Evolutionary conservation across 2,113 vertebrate species (phyloP).

Genomic region (Columba livia): DNA sequence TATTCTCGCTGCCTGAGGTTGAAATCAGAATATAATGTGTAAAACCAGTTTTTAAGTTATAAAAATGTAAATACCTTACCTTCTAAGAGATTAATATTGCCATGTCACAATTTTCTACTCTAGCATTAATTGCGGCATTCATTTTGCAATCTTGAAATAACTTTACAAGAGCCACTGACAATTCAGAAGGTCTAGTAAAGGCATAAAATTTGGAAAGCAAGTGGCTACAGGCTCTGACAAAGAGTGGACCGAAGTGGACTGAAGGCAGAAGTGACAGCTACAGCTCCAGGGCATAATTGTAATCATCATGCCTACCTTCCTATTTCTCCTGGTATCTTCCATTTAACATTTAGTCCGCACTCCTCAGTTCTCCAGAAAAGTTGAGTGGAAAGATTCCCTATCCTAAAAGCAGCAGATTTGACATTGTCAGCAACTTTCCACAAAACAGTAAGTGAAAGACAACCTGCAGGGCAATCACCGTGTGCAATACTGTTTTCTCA

Average conservation of each 20-base stretch:
- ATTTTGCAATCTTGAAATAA: neutral
- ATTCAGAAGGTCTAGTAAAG: neutral
- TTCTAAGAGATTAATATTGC: neutral
- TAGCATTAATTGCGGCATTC: neutral
- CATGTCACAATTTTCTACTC: neutral
- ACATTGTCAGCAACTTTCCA: neutral
- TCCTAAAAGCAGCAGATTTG: neutral
- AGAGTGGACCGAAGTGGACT: neutral
- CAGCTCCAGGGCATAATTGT: neutral
- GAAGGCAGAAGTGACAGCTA: neutral
- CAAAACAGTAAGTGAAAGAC: neutral
- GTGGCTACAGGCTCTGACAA: neutral
- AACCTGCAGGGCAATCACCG: neutral
- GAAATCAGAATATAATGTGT: neutral
- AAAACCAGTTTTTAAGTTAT: neutral
- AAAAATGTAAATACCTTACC: neutral
- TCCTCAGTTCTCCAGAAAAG: neutral
- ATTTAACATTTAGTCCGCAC: neutral
- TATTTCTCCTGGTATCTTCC: neutral
- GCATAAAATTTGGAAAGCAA: neutral
- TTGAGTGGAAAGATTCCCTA: neutral
- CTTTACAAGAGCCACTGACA: neutral
- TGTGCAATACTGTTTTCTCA: neutral
- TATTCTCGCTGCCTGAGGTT: neutral
- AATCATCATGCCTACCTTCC: neutral